Evolutionary conservation across 1,140 invertebrate species (phyloP).

Genomic region (Laupala kohalensis): DNA sequence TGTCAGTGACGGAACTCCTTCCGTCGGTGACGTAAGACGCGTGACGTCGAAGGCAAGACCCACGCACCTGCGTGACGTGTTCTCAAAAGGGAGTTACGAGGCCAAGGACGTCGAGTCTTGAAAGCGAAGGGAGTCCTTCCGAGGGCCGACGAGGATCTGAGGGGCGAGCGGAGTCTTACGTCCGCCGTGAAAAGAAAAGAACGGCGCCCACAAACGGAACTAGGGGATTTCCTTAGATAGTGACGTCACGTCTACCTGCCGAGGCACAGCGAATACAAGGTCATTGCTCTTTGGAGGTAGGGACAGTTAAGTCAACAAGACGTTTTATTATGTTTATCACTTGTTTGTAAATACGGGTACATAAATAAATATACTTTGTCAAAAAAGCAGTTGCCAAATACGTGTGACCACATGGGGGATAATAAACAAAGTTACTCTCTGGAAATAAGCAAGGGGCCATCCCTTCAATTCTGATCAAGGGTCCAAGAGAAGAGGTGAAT

Average conservation of each 20-base stretch:
- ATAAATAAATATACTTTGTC: no score
- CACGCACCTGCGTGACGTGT: neutral
- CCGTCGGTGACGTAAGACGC: neutral
- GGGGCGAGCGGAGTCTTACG: neutral
- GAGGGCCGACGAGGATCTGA: neutral
- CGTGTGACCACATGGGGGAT: no score
- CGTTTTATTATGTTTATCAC: no score
- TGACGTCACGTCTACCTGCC: neutral
- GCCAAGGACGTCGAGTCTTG: neutral
- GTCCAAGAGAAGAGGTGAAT: no score
- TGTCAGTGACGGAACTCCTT: neutral
- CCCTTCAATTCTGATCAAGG: no score
- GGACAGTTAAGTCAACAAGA: neutral
- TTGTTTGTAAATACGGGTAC: no score
- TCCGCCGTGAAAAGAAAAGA: neutral
- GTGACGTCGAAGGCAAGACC: neutral
- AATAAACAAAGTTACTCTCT: no score
- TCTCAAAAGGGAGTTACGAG: neutral
- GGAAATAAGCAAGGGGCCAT: no score
- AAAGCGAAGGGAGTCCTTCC: no score
- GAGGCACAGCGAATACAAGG: neutral
- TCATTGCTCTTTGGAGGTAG: neutral
- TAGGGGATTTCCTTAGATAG: neutral
- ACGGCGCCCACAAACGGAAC: neutral
- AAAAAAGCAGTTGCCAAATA: no score